Percentiles rank a stretch among this genome's conserved stretches.
phyloP scores from a whole-genome alignment of 2,113 vertebrate species.

The Eolophus roseicapilla region DNA sequence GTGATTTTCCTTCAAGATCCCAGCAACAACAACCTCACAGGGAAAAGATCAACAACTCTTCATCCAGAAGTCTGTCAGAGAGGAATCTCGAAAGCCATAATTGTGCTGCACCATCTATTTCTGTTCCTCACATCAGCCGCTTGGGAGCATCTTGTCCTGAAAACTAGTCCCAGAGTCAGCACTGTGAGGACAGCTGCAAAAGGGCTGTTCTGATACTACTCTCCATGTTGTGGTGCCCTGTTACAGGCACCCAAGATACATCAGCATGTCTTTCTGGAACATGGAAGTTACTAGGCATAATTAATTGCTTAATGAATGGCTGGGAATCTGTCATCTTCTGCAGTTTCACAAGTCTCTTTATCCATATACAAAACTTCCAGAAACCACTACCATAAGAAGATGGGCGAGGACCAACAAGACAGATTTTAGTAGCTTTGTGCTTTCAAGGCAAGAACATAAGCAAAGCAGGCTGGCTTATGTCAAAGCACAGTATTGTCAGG shows the following conservation, averaged over 20 bases:
- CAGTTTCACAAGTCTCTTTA: neutral
- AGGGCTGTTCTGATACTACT: neutral
- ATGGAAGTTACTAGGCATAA: neutral
- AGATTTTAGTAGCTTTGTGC: neutral
- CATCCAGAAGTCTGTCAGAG: neutral
- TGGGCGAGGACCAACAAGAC: neutral
- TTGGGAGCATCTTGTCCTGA: neutral
- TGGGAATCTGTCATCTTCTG: neutral
- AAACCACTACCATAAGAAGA: neutral
- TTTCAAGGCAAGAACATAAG: neutral
- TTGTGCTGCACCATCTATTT: neutral
- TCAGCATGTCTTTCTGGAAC: neutral
- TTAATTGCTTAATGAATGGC: neutral
- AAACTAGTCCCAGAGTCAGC: fast-evolving
- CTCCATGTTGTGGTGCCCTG: neutral
- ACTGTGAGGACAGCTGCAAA: fast-evolving
- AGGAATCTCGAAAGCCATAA: neutral
- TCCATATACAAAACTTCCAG: neutral
- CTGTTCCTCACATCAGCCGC: neutral
- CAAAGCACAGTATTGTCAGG: neutral
- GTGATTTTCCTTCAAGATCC: neutral
- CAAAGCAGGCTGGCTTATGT: neutral
- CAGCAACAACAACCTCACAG: neutral
- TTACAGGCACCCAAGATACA: neutral
- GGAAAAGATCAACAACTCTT: neutral